phyloP scores from a whole-genome alignment of 37 sponge, comb jelly and placozoan species.

The Hexactinellida sp. region DNA sequence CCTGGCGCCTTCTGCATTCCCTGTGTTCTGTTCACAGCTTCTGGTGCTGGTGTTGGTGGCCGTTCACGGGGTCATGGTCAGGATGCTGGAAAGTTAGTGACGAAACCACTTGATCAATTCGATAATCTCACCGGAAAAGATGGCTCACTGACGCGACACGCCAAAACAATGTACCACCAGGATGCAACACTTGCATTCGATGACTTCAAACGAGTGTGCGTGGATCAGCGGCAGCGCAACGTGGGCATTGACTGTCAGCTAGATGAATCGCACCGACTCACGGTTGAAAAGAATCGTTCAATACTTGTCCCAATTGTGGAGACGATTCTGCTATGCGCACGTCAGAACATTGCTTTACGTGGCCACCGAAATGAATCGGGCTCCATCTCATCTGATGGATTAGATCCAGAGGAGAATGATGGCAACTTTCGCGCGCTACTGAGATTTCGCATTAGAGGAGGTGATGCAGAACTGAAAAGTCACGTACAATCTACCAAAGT shows the following conservation, averaged over 20 bases:
- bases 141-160: background rate
- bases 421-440: constrained; percentile 16
- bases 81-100: background rate
- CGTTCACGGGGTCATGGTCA: background rate
- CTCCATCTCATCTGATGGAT: background rate
- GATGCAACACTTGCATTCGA: background rate
- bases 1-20: constrained; percentile 14
- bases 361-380: background rate
- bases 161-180: background rate
- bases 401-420: constrained; percentile 15
- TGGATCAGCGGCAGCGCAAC: background rate
- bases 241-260: background rate
- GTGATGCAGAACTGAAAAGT: constrained; percentile 7
- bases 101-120: background rate
- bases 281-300: too few relatives aligned
- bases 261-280: background rate
- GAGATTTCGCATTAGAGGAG: constrained; percentile 17
- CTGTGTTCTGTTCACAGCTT: constrained; percentile 6
- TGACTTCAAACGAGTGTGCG: background rate
- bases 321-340: too few relatives aligned
- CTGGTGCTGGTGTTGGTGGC: constrained; percentile 4
- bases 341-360: too few relatives aligned
- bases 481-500: background rate
- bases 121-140: too few relatives aligned
- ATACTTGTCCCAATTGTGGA: constrained; percentile 3